Base-by-base conservation (phyloP, 2,797 vertebrate genomes). In the Capromys pilorides region DNA sequence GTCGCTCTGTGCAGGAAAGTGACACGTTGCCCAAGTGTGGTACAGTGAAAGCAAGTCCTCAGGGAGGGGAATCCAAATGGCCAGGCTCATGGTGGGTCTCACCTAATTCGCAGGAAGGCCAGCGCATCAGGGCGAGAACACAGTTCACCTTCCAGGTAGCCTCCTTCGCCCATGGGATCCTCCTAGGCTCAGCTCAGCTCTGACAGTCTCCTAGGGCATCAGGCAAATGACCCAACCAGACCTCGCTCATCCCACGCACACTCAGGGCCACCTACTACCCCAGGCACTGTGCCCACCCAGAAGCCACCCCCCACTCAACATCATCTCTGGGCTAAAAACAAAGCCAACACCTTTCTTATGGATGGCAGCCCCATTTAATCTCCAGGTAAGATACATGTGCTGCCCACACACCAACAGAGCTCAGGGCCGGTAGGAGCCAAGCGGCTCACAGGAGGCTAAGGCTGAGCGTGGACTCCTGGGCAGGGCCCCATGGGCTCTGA, bases 401-500 rank as follows among this genome's bases (percentile, higher is more conserved):
- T 49, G 28, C 66, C 81, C 57, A 41, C 9, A 49, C 28, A 18
- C n/a, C 80, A 54, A 26, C 6, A 84, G 24, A 0, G 33, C 19
- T 86, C 45, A 36, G 22, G 7, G 45, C 2, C 10, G 31, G 31
- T 0, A 57, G 39, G 0, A 39, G 28, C 2, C 5, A 5, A 1
- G 26, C 14, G 21, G 24, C 73, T 11, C 0, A 1, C 83, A 92
- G 67, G 69, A n/a, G 4, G 45, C 87, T 31, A 33, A 67, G 62
- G 80, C 83, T 61, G 31, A 83, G 39, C 4, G 2, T 0, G 49
- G 41, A 31, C 13, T 88, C 26, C 13, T 11, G 9, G 45, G 31
- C 64, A 66, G 51, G 73, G 69, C 18, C 9, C 9, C 0, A 0
- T 3, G 22, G 31, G 2, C 22, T 69, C 33, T 67, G 31, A 24